Percentiles rank a stretch among this genome's conserved stretches.
These are phyloP conservation scores for Heteropelma amictum DNA, from an alignment of 2,888 invertebrate genomes.

Conservation along the genomic window DNA sequence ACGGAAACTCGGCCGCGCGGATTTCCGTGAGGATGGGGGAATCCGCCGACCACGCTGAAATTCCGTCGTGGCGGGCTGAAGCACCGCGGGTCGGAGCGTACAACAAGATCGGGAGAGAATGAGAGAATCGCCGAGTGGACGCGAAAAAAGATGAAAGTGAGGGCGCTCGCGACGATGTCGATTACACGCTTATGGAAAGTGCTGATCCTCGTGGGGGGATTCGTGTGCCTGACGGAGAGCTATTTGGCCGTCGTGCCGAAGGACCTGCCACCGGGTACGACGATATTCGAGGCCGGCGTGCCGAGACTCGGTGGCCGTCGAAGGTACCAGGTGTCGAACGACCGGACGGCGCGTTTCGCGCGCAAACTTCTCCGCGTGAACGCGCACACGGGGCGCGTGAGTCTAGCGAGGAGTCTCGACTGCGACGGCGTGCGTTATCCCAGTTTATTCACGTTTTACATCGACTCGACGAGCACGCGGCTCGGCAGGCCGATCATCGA, in stretches of 20 bases:
- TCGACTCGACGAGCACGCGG: constrained; percentile 90
- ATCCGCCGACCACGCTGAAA: background rate
- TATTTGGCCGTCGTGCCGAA: constrained; percentile 76
- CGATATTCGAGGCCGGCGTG: constrained; percentile 89
- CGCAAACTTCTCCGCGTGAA: constrained; percentile 88
- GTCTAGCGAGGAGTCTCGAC: constrained; percentile 84
- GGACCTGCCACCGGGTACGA: constrained; percentile 81
- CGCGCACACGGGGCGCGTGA: constrained; percentile 86
- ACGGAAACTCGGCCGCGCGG: too few species aligned
- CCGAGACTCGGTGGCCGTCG: constrained; percentile 89
- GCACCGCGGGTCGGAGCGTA: too few species aligned
- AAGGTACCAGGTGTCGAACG: constrained; percentile 88
- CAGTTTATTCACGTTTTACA: constrained; percentile 90
- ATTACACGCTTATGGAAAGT: constrained; percentile 61
- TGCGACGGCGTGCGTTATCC: constrained; percentile 92
- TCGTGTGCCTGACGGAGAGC: constrained; percentile 62
- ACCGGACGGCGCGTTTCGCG: constrained; percentile 90
- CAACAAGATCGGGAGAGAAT: background rate
- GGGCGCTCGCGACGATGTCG: background rate
- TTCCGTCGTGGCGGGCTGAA: background rate
- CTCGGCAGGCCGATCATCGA: constrained; percentile 85
- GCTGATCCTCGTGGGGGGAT: constrained; percentile 58
- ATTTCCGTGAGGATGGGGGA: constrained; percentile 1
- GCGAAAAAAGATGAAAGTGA: background rate
- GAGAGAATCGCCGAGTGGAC: background rate